phyloP scores from a whole-genome alignment of 2,797 vertebrate species.

The Xerus rutilus region DNA sequence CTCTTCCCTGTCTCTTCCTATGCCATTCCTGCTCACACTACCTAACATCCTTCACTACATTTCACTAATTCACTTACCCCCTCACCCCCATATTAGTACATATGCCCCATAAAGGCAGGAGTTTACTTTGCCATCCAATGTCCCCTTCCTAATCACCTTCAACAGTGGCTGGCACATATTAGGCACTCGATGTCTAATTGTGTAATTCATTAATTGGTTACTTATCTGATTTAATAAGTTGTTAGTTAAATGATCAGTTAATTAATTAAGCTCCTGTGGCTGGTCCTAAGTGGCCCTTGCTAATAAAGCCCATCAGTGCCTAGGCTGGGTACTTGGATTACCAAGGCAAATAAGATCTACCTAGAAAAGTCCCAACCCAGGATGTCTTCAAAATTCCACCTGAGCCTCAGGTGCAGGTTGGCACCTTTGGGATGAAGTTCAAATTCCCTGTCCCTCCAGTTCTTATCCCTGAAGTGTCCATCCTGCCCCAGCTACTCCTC shows the following conservation, averaged over 20 bases:
- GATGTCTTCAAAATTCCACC: not conserved
- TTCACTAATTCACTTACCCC: too few species aligned
- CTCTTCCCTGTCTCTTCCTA: not conserved
- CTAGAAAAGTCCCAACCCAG: not conserved
- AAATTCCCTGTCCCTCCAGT: not conserved
- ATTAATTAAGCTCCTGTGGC: constrained; percentile 8
- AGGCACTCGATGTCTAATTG: not conserved
- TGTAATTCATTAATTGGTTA: not conserved
- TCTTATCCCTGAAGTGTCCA: not conserved
- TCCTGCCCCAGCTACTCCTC: not conserved
- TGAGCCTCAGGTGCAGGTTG: not conserved
- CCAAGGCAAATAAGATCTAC: not conserved
- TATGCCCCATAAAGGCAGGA: rapidly evolving
- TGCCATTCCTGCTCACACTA: not conserved
- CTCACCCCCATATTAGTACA: not conserved
- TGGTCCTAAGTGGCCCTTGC: not conserved
- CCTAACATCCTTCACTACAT: rapidly evolving
- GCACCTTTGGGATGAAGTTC: not conserved
- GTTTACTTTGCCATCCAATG: not conserved
- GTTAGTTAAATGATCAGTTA: constrained; percentile 31
- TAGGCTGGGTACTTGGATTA: not conserved
- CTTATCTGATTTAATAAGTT: not conserved
- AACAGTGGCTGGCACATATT: not conserved
- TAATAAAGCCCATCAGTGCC: not conserved
- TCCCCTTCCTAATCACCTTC: not conserved